Base-by-base conservation (phyloP, 2,797 vertebrate species). In the Diglossa cyanea region DNA sequence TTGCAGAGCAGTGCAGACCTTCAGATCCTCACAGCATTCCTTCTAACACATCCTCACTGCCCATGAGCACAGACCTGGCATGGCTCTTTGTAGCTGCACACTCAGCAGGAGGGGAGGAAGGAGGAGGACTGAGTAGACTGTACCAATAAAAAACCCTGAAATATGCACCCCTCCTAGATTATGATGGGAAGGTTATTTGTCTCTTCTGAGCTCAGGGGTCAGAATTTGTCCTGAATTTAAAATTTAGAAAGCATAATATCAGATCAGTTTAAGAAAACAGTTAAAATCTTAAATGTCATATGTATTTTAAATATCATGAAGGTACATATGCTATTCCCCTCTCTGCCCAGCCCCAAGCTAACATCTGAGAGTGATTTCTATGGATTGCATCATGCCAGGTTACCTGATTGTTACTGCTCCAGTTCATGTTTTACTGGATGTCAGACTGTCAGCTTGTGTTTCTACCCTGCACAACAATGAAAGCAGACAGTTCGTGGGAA, bases 301-400 rank as follows among this genome's bases (percentile, higher is more conserved):
- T 55, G 4, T 42, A 67, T 55, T 73, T 90, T 76, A 92, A 88
- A 54, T 39, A 70, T 23, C 28, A 44, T 1, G 1, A 55, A 76
- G 28, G 23, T 42, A 17, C 4, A 75, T 54, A 35, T 90, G 70
- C 18, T 75, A 15, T 48, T 78, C 11, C 25, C 3, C 28, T 86
- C 26, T 30, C 65, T 2, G 1, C 9, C 13, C 39, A 71, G 65
- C 11, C 45, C 19, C 60, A 63, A 39, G 24, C 31, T 66, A 90
- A 73, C 11, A 40, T 57, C 26, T 76, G 77, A 55, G 80, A 84
- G 37, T 58, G 30, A 79, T 89, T 91, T 74, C 84, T 50, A 2
- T 28, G 35, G 35, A 78, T 93, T 93, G 63, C 74, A 92, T 88
- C 87, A 86, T 74, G 61, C 42, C 74, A 70, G 42, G 48, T 65